phyloP scores from a whole-genome alignment of 2,113 vertebrate species.

The Catagonus wagneri region DNA sequence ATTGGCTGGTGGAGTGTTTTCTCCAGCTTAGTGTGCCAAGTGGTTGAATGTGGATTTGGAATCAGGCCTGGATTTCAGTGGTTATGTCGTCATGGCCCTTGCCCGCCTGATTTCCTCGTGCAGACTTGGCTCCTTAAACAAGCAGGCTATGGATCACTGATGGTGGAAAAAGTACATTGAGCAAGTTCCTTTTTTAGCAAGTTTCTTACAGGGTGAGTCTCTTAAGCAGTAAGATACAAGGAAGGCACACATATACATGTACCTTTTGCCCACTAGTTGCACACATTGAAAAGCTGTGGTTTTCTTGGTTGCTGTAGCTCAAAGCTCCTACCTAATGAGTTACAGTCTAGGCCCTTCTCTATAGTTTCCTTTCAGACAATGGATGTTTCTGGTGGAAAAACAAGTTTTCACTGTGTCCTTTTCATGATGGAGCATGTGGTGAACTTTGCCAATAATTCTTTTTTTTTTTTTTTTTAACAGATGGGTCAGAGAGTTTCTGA shows the following conservation, averaged over 20 bases:
- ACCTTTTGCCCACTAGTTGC: not conserved
- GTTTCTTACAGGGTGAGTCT: not conserved
- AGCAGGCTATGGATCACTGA: not conserved
- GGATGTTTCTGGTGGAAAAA: not conserved
- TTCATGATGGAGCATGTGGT: not conserved
- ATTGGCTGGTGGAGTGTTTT: constrained; percentile 66
- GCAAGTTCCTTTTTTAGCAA: constrained; percentile 46
- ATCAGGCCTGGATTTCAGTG: constrained; percentile 46
- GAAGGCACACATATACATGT: not conserved
- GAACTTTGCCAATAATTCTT: constrained; percentile 39
- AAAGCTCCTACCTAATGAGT: not conserved
- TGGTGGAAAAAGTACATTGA: constrained; percentile 50
- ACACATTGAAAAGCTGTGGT: not conserved
- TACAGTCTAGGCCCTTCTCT: not conserved
- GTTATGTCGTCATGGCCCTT: constrained; percentile 37
- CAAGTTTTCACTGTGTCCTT: not conserved
- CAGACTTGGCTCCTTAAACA: constrained; percentile 23
- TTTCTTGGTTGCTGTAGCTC: not conserved
- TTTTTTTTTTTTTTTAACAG: constrained; percentile 83
- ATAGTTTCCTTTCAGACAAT: not conserved
- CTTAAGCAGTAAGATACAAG: not conserved
- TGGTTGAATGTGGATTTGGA: constrained; percentile 66
- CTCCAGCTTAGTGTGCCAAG: constrained; percentile 64
- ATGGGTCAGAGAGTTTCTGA: constrained; percentile 99
- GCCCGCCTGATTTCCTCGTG: not conserved